Conservation (phyloP, 2,888 invertebrate species). For the Conus canariensis region DNA sequence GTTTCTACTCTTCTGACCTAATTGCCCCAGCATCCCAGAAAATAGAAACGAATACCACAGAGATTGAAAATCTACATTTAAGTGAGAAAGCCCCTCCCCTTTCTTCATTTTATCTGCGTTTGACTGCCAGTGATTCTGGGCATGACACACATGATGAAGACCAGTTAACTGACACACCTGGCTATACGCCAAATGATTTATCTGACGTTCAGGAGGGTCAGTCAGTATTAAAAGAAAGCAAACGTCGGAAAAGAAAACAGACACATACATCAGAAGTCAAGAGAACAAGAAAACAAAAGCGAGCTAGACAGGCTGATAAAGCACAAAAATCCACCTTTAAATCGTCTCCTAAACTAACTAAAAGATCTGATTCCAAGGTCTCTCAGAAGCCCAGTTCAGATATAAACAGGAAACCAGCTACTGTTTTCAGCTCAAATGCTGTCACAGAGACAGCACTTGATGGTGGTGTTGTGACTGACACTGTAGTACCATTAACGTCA, state of each 20-base stretch:
- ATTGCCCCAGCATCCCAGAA: not conserved
- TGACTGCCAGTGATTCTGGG: not conserved
- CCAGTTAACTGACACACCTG: too few relatives aligned
- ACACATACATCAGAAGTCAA: not conserved
- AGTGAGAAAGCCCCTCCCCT: not conserved
- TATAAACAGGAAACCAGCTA: not conserved
- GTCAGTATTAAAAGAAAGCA: not conserved
- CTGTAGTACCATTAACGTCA: not conserved
- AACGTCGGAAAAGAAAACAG: not conserved
- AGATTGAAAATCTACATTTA: not conserved
- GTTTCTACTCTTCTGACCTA: not conserved
- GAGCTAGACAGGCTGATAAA: not conserved
- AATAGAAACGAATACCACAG: not conserved
- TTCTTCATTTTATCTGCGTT: not conserved
- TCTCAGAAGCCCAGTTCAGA: not conserved
- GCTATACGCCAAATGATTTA: not conserved
- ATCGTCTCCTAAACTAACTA: not conserved
- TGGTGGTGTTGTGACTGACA: not conserved
- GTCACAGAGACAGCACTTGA: not conserved
- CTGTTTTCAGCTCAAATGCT: not conserved
- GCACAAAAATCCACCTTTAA: not conserved
- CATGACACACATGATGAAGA: too few relatives aligned
- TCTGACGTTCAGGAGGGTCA: not conserved
- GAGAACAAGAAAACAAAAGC: not conserved
- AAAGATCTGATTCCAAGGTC: not conserved